Evolutionary conservation across 2,113 vertebrate species (phyloP).

Genomic region (Dromiciops gliroides): DNA sequence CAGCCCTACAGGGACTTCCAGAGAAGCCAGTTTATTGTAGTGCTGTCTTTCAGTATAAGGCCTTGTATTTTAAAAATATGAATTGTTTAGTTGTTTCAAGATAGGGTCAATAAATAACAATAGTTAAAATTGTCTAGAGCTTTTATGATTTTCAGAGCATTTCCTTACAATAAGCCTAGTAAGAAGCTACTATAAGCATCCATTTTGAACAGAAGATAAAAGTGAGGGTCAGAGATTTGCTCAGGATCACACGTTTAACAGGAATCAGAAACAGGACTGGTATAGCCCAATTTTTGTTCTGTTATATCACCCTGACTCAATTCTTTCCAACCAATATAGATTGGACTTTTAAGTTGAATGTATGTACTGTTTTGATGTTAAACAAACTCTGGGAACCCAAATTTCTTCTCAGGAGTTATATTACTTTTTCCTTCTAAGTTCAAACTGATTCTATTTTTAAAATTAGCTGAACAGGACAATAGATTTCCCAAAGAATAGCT

Average conservation of each 20-base stretch:
- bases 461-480: neutral
- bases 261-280: neutral
- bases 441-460: neutral
- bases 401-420: neutral
- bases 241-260: neutral
- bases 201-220: neutral
- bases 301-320: neutral
- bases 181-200: neutral
- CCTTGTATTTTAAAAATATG: neutral
- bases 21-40: neutral
- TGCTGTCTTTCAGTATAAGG: neutral
- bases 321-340: neutral
- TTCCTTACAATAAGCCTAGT: neutral
- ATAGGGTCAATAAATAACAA: neutral
- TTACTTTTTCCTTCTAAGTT: neutral
- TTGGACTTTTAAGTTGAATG: neutral
- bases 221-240: neutral
- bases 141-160: neutral
- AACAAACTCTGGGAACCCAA: neutral
- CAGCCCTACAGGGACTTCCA: neutral
- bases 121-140: neutral
- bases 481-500: neutral
- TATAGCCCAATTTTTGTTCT: neutral
- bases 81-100: neutral
- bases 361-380: neutral